phyloP scores from a whole-genome alignment of 2,888 invertebrate species.

The Drosophila melanosoma region DNA sequence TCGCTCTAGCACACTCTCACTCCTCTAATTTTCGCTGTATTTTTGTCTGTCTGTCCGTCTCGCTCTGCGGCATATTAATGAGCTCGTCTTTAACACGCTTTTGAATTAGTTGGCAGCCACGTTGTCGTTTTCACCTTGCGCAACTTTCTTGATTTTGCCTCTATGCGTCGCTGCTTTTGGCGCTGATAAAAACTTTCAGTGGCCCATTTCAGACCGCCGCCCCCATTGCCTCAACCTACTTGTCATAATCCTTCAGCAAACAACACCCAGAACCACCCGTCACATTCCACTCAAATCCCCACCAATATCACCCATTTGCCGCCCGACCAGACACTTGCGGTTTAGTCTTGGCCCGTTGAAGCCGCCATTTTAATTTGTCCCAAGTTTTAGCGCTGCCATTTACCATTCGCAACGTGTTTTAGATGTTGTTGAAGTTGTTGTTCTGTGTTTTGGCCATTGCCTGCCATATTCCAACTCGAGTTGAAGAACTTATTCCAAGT shows the following conservation, averaged over 20 bases:
- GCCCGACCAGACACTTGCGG: slow-evolving; percentile 55
- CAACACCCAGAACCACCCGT: not conserved
- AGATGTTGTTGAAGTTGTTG: slow-evolving; percentile 9
- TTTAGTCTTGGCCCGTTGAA: slow-evolving; percentile 37
- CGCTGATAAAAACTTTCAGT: slow-evolving; percentile 56
- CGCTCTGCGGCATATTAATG: slow-evolving; percentile 72
- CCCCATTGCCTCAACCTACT: not conserved
- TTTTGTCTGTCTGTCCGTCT: not conserved
- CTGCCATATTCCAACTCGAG: slow-evolving; percentile 34
- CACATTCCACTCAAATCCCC: not conserved
- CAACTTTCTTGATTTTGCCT: slow-evolving; percentile 60
- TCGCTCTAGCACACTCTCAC: not conserved
- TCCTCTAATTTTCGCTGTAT: not conserved
- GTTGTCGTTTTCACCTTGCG: slow-evolving; percentile 68
- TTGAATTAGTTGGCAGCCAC: slow-evolving; percentile 76
- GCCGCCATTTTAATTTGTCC: slow-evolving; percentile 73
- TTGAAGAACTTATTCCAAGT: slow-evolving; percentile 31
- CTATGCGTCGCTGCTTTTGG: slow-evolving; percentile 41
- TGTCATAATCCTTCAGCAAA: not conserved
- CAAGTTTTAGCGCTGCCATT: slow-evolving; percentile 61
- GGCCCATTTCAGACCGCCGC: slow-evolving; percentile 12
- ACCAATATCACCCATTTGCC: slow-evolving; percentile 1
- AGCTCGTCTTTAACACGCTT: slow-evolving; percentile 78
- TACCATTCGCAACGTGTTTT: slow-evolving; percentile 57
- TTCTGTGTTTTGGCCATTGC: slow-evolving; percentile 36